Evolutionary conservation across 2,888 invertebrate genomes (phyloP).

Genomic region (Eupelmus urozonus): DNA sequence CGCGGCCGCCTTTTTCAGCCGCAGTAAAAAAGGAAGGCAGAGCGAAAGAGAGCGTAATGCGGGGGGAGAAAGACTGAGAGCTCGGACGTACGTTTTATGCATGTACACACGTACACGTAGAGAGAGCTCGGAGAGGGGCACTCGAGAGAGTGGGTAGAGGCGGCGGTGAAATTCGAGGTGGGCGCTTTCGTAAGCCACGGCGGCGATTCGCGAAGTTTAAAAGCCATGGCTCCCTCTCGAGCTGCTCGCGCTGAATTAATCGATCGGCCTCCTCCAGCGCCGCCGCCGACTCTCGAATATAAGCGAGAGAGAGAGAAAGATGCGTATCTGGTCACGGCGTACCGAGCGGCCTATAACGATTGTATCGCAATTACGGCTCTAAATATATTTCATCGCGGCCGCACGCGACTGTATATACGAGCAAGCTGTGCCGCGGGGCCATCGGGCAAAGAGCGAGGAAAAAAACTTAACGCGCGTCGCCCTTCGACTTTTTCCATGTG

Average conservation of each 20-base stretch:
- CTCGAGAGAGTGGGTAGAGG: background rate
- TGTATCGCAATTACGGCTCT: slow-evolving; percentile 74
- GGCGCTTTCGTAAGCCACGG: slow-evolving; percentile 46
- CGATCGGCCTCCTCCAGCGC: slow-evolving; percentile 17
- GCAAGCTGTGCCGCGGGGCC: too few relatives aligned
- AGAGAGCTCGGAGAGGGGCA: slow-evolving; percentile 22
- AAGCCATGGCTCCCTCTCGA: slow-evolving; percentile 51
- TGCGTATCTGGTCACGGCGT: slow-evolving; percentile 73
- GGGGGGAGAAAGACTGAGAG: slow-evolving; percentile 37
- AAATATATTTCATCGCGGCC: slow-evolving; percentile 74
- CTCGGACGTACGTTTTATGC: slow-evolving; percentile 32
- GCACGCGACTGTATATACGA: slow-evolving; percentile 67
- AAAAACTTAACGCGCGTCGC: slow-evolving; percentile 29
- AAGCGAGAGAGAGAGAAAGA: slow-evolving; percentile 64
- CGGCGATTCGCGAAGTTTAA: slow-evolving; percentile 62
- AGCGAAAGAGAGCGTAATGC: slow-evolving; percentile 30
- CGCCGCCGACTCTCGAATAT: slow-evolving; percentile 33
- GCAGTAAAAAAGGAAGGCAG: slow-evolving; percentile 36
- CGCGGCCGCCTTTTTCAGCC: slow-evolving; percentile 44
- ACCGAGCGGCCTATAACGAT: slow-evolving; percentile 70
- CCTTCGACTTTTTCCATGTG: slow-evolving; percentile 18
- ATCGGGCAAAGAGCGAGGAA: background rate
- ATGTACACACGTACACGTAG: slow-evolving; percentile 2
- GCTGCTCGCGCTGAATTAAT: background rate
- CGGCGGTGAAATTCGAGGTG: slow-evolving; percentile 22